A percentile compares a stretch with the other conserved stretches of the same genome.
Evolutionary conservation across 2,888 invertebrate species (phyloP).

Genomic region (Archaeoteleia sp.): DNA sequence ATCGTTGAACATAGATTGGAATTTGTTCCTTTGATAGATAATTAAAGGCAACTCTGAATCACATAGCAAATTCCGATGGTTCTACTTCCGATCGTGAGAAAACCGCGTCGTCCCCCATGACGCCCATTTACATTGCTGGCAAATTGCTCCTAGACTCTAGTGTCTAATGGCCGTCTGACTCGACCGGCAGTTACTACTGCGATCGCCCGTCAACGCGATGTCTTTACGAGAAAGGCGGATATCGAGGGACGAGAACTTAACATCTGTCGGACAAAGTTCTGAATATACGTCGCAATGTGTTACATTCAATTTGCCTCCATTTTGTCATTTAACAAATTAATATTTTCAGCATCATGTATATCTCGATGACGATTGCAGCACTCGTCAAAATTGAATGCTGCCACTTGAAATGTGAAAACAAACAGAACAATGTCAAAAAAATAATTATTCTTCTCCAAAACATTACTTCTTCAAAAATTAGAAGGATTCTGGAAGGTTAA

Average conservation of each 20-base stretch:
- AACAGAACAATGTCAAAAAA: too few species aligned
- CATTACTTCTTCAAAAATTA: too few species aligned
- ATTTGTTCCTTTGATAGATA: conserved; percentile 31
- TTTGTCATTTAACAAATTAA: conserved; percentile 29
- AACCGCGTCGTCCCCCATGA: conserved; percentile 47
- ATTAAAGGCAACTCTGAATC: conserved; percentile 41
- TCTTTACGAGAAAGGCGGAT: conserved; percentile 39
- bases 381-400: too few species aligned
- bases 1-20: conserved; percentile 39
- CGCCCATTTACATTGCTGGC: conserved; percentile 48
- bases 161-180: conserved; percentile 52
- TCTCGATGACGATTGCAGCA: too few species aligned
- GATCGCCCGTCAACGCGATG: conserved; percentile 44
- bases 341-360: too few species aligned
- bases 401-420: too few species aligned
- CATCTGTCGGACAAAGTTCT: conserved; percentile 47
- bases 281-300: conserved; percentile 36
- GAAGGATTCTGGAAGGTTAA: too few species aligned
- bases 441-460: too few species aligned
- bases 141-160: conserved; percentile 48
- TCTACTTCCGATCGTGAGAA: conserved; percentile 43
- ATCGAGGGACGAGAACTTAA: conserved; percentile 47
- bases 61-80: conserved; percentile 39
- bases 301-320: conserved; percentile 30
- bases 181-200: conserved; percentile 50